These are phyloP conservation scores for Mormyrus proboscirostris DNA, from an alignment of 2,797 vertebrate genomes.

Conservation along the genomic window DNA sequence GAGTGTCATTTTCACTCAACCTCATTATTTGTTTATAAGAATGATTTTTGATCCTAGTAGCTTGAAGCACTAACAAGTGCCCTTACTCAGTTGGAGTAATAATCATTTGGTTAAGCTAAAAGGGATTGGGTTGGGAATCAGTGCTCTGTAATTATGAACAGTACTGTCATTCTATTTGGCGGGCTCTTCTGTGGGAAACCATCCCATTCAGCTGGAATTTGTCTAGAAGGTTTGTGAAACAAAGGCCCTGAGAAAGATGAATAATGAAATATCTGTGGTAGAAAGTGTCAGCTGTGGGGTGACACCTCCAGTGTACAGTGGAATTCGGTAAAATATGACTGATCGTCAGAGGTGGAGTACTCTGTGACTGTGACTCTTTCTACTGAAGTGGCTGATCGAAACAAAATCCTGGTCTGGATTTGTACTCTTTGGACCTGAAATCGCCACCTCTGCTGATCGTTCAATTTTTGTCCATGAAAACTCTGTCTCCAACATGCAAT, in stretches of 20 bases:
- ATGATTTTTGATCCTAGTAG: not conserved
- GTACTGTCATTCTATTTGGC: not conserved
- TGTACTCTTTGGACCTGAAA: too few relatives aligned
- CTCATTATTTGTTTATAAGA: not conserved
- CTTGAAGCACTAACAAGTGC: not conserved
- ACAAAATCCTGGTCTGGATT: too few relatives aligned
- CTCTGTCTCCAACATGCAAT: not conserved
- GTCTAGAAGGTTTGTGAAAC: not conserved
- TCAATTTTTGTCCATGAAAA: not conserved
- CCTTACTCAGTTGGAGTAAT: not conserved
- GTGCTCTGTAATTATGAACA: not conserved
- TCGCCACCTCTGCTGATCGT: not conserved
- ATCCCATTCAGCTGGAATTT: not conserved
- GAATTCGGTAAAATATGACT: not conserved
- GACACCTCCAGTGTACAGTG: not conserved
- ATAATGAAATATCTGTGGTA: not conserved
- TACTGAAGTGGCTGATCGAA: too few relatives aligned
- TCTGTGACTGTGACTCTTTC: too few relatives aligned
- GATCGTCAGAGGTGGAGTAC: too few relatives aligned
- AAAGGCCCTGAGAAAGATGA: not conserved
- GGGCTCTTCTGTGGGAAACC: not conserved
- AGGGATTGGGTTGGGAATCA: not conserved
- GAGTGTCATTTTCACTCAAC: not conserved
- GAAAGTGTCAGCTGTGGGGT: not conserved
- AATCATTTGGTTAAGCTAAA: not conserved